phyloP scores from a whole-genome alignment of 2,888 invertebrate species.

The Celastrina argiolus region DNA sequence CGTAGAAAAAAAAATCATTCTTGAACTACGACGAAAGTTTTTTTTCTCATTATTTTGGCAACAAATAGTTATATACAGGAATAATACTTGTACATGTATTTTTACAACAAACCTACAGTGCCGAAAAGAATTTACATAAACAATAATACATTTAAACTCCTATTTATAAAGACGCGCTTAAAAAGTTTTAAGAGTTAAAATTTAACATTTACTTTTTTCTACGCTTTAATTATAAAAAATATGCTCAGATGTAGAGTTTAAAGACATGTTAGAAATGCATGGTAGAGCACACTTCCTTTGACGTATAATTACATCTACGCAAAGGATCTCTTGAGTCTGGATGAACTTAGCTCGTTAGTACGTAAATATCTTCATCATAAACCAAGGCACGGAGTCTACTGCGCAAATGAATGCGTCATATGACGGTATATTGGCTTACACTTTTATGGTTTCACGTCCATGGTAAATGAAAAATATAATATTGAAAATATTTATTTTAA shows the following conservation, averaged over 20 bases:
- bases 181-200: no score
- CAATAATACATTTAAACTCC: no score
- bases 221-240: neutral
- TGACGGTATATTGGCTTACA: neutral
- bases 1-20: no score
- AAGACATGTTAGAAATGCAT: neutral
- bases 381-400: neutral
- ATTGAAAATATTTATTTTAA: neutral
- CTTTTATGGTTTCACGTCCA: neutral
- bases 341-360: conserved; percentile 8
- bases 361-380: neutral
- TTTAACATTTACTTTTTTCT: no score
- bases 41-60: no score
- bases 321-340: neutral
- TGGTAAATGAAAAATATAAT: neutral
- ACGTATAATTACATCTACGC: conserved; percentile 2
- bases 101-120: no score
- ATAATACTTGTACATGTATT: no score
- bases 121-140: no score
- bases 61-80: no score
- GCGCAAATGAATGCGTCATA: neutral
- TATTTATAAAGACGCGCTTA: no score
- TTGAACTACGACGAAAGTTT: no score
- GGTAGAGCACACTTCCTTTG: neutral
- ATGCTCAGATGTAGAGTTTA: neutral